Percentiles rank a stretch among this genome's conserved stretches.
Evolutionary conservation across 2,113 vertebrate genomes (phyloP).

Genomic region (Apodemus speciosus): DNA sequence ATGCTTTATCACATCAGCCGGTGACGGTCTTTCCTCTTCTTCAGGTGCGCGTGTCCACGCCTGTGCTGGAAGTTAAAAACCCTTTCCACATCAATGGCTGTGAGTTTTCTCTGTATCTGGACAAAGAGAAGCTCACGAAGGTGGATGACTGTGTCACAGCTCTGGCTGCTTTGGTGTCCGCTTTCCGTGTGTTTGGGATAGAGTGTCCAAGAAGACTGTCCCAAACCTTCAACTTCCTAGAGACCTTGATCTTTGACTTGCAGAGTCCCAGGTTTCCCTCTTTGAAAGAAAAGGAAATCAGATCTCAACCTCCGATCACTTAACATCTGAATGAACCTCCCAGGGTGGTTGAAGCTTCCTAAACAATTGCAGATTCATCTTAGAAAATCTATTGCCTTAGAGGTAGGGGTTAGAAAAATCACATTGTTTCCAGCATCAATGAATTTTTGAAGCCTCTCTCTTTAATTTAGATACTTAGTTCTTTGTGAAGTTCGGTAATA

Average conservation of each 20-base stretch:
- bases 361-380: neutral
- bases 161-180: constrained; percentile 76
- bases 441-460: neutral
- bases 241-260: constrained; percentile 81
- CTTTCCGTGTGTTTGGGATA: constrained; percentile 80
- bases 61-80: constrained; percentile 82
- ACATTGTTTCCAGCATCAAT: neutral
- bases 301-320: constrained; percentile 33
- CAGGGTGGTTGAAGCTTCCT: neutral
- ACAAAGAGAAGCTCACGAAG: constrained; percentile 76
- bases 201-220: constrained; percentile 71
- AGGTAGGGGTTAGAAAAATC: constrained; percentile 30
- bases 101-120: constrained; percentile 79
- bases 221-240: constrained; percentile 81
- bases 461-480: constrained; percentile 1
- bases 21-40: constrained; percentile 36
- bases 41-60: constrained; percentile 79
- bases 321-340: neutral
- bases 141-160: constrained; percentile 79
- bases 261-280: constrained; percentile 53
- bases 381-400: neutral
- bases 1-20: neutral
- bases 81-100: constrained; percentile 76
- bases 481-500: constrained; percentile 63
- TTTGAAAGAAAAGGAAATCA: constrained; percentile 35